Conservation (phyloP, 2,888 invertebrate species). For the Melolontha melolontha region DNA sequence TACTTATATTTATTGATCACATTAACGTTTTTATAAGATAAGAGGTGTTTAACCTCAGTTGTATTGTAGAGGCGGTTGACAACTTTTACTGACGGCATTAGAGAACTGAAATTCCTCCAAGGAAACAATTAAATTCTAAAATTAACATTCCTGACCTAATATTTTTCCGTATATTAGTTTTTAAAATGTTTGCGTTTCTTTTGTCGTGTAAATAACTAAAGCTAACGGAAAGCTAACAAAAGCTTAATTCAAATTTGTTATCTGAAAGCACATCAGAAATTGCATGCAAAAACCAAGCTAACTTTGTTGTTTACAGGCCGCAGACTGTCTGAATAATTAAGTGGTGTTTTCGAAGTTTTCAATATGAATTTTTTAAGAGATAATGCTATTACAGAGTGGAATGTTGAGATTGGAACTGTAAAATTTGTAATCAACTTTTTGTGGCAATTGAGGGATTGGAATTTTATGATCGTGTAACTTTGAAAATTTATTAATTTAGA, state of each 20-base stretch:
- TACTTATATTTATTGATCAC: slow-evolving; percentile 12
- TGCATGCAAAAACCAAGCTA: not conserved
- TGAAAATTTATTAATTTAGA: too few relatives aligned
- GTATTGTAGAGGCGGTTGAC: not conserved
- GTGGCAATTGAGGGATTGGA: too few relatives aligned
- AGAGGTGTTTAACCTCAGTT: slow-evolving; percentile 10
- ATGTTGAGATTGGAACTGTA: not conserved
- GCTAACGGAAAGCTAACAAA: slow-evolving; percentile 5
- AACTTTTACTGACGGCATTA: not conserved
- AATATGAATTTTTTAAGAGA: slow-evolving; percentile 5
- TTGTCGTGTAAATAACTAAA: not conserved
- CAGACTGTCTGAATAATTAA: slow-evolving; percentile 29
- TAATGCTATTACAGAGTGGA: not conserved
- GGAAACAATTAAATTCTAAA: slow-evolving; percentile 3
- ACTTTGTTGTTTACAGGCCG: slow-evolving; percentile 13
- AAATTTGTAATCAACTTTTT: not conserved
- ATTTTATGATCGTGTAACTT: too few relatives aligned
- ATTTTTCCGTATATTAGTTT: not conserved
- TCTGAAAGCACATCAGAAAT: not conserved
- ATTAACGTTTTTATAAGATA: slow-evolving; percentile 3
- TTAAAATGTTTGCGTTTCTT: not conserved
- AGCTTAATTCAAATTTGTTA: not conserved
- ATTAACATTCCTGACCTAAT: not conserved
- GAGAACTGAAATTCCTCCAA: not conserved
- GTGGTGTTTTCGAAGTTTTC: slow-evolving; percentile 17